Conservation (phyloP, 1,140 invertebrate genomes). For the Vanessa atalanta region DNA sequence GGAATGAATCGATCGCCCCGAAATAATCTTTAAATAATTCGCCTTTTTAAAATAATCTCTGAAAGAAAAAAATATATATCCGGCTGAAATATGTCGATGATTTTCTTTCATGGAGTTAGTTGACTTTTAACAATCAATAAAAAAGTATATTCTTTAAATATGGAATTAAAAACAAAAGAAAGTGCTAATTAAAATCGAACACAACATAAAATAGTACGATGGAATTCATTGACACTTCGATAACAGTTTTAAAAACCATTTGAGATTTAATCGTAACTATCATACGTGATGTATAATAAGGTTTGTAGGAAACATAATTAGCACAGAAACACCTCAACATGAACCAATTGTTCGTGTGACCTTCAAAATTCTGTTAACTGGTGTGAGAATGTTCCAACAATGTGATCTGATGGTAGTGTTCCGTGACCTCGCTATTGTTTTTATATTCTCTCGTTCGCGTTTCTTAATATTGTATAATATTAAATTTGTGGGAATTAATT, state of each 20-base stretch:
- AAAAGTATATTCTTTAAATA: too few relatives aligned
- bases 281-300: background rate
- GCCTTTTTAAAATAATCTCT: too few relatives aligned
- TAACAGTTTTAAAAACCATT: background rate
- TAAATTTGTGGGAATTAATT: slow-evolving; percentile 21
- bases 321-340: slow-evolving; percentile 26
- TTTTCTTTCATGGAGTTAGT: too few relatives aligned
- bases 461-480: slow-evolving; percentile 41
- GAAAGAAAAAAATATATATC: too few relatives aligned
- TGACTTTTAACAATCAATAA: too few relatives aligned
- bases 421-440: slow-evolving; percentile 55
- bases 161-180: too few relatives aligned
- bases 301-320: slow-evolving; percentile 17
- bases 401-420: slow-evolving; percentile 32
- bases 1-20: too few relatives aligned
- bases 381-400: slow-evolving; percentile 48
- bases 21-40: too few relatives aligned
- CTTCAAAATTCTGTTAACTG: slow-evolving; percentile 54
- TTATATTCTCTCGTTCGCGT: slow-evolving; percentile 40
- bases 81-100: too few relatives aligned
- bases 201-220: too few relatives aligned
- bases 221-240: too few relatives aligned
- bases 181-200: too few relatives aligned
- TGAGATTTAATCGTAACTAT: background rate
- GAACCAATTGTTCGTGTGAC: slow-evolving; percentile 38